Base-by-base conservation (phyloP, 1,140 invertebrate species). In the Pseudomyrmex dendroicus region DNA sequence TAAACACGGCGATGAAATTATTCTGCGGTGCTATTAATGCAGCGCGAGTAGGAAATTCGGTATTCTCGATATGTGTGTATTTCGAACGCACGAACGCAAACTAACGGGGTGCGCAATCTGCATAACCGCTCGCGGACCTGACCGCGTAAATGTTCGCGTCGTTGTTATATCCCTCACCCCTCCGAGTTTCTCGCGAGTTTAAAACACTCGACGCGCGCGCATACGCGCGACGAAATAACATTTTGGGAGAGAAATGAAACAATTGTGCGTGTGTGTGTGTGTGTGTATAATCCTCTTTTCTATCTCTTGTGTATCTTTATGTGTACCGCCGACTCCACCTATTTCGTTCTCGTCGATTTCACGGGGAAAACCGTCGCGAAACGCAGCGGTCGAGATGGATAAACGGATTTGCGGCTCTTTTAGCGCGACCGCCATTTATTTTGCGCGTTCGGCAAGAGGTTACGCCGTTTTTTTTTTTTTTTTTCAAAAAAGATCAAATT, bases 391-490 rank as follows among this genome's bases (percentile, higher is more conserved):
- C 66, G 66, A 80, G 50, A 80, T 72, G 76, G 72, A 70, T 78
- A 70, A 78, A 80, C 54, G 54, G 76, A 80, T 70, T 78, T 59
- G 76, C 57, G 76, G 52, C 76, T 61, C 66, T 80, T 80, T 80
- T 72, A 72, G 76, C 22, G 22, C 35, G 35, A 0, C 35, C 35
- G 54, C 13, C 44, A 20, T 59, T 80, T 70, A 80, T 80, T 70
- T 70, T 44, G 44, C 63, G 5, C 12, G 44, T 20, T 15, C 2
- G 15, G 67, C 68, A 78, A 50, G 57, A 59, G 57, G 52, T 68
- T 78, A 57, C 76, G 15, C 44, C 64, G 35, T 35, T 35, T 35
- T 35, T 35, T 35, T 35, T n/a, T n/a, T 5, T 70, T 78, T 59
- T 35, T 35, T 78, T 78, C 52, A 66, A 17, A 57, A 57, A 68